Evolutionary conservation across 2,113 vertebrate genomes (phyloP).

Genomic region (Tupaia chinensis): DNA sequence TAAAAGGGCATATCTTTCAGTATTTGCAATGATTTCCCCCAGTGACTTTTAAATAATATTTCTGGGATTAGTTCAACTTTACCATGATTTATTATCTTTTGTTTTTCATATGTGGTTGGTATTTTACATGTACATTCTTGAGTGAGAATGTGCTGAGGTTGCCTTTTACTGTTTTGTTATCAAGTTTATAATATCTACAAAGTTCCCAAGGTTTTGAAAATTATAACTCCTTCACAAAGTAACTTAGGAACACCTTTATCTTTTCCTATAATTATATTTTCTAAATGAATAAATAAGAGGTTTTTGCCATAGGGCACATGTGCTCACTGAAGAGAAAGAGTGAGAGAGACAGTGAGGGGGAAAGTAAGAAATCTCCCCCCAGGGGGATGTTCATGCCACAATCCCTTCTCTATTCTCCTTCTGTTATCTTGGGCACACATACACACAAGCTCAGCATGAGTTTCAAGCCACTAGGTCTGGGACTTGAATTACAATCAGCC

Average conservation of each 20-base stretch:
- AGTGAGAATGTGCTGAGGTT: background rate
- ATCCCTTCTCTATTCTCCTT: no score
- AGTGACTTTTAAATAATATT: background rate
- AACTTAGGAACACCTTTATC: background rate
- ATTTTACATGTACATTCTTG: background rate
- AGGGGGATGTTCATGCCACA: no score
- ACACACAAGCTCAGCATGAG: no score
- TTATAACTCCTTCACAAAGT: background rate
- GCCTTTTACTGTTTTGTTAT: background rate
- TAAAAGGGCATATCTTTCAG: background rate
- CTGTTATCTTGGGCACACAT: no score
- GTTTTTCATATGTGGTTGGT: background rate
- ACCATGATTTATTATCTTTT: background rate
- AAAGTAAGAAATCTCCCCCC: no score
- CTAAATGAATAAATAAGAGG: no score
- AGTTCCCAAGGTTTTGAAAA: background rate
- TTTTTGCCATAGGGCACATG: no score
- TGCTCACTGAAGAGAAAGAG: no score
- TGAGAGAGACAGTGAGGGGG: no score
- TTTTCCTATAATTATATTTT: background rate
- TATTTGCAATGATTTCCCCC: background rate
- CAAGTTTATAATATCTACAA: background rate
- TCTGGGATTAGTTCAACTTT: background rate
- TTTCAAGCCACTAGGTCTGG: no score
- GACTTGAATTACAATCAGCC: no score